Percentiles rank a stretch among this genome's conserved stretches.
Evolutionary conservation across 2,113 vertebrate species (phyloP).

Genomic region (Theristicus caerulescens): DNA sequence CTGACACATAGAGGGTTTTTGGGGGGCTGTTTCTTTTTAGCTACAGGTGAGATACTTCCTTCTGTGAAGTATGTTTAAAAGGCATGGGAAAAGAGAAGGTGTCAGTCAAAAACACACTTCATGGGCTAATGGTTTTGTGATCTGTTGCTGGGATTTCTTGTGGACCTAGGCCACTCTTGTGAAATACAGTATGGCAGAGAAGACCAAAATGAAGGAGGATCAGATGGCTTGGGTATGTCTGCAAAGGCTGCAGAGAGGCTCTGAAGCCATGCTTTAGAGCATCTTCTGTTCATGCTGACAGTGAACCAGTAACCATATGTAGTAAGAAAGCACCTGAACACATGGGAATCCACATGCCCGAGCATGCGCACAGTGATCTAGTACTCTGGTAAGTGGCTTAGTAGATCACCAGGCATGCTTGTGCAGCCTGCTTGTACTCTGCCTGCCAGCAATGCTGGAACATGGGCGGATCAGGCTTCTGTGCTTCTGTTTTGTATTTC

Average conservation of each 20-base stretch:
- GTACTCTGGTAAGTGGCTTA: slow-evolving; percentile 6
- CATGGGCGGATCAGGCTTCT: neutral
- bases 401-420: neutral
- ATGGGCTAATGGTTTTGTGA: neutral
- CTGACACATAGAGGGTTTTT: neutral
- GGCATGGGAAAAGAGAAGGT: neutral
- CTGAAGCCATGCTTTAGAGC: neutral
- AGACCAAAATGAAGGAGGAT: neutral
- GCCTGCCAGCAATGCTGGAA: neutral
- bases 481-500: neutral
- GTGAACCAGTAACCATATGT: neutral
- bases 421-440: neutral
- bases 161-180: neutral
- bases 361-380: neutral
- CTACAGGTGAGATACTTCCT: neutral
- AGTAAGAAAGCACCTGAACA: neutral
- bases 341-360: slow-evolving; percentile 39
- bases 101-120: neutral
- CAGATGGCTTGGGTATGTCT: neutral
- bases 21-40: neutral
- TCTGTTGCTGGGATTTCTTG: neutral
- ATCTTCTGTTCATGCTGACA: neutral
- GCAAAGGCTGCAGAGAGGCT: neutral
- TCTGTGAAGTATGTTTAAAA: neutral
- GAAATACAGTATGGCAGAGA: neutral